Percentiles rank a stretch among this genome's conserved stretches.
Conservation (phyloP, 1,140 invertebrate genomes). For the Kradibia gibbosae region DNA sequence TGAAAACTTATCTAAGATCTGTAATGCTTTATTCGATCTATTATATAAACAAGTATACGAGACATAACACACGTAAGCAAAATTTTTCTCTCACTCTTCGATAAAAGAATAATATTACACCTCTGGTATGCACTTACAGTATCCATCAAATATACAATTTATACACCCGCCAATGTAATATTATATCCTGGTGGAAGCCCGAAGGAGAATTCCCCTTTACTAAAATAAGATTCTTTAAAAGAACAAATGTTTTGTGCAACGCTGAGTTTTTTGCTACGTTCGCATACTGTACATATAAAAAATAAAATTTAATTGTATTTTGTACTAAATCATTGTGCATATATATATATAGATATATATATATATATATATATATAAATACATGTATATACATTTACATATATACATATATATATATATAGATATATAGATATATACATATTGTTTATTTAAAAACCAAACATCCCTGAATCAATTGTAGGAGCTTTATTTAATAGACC, state of each 20-base stretch:
- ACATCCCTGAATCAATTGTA: neutral
- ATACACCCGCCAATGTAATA: slow-evolving; percentile 1
- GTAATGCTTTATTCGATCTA: slow-evolving; percentile 19
- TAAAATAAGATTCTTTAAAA: slow-evolving; percentile 17
- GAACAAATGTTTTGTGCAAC: slow-evolving; percentile 16
- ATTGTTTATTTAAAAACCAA: slow-evolving; percentile 21
- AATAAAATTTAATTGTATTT: slow-evolving; percentile 63
- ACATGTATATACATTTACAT: too few relatives aligned
- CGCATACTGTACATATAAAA: slow-evolving; percentile 59
- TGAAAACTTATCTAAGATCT: neutral
- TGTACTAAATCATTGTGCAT: slow-evolving; percentile 48
- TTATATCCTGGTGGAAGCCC: slow-evolving; percentile 12
- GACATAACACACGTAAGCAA: neutral
- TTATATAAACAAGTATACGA: neutral
- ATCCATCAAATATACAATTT: slow-evolving; percentile 35
- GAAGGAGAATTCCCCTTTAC: neutral
- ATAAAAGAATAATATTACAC: slow-evolving; percentile 14
- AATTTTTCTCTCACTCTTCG: neutral
- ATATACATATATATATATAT: too few relatives aligned
- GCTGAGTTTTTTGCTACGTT: neutral
- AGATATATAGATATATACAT: too few relatives aligned
- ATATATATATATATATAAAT: too few relatives aligned
- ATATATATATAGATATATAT: too few relatives aligned
- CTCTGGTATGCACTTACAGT: slow-evolving; percentile 12
- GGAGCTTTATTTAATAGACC: neutral